Conservation (phyloP, 1,140 invertebrate genomes). For the Ips nitidus region DNA sequence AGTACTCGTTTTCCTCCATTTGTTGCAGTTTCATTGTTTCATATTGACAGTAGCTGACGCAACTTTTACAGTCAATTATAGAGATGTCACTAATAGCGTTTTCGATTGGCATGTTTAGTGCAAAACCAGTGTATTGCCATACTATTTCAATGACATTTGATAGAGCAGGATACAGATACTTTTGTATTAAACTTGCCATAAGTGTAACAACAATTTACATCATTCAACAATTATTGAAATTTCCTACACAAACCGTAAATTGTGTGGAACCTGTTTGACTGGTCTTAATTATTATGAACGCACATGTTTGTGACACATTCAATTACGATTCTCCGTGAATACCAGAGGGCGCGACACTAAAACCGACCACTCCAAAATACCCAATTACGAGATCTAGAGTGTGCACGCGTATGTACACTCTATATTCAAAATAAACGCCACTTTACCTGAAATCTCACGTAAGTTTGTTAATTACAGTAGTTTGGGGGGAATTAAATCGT, state of each 20-base stretch:
- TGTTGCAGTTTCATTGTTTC: too few relatives aligned
- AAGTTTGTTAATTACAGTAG: constrained; percentile 28
- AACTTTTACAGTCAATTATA: too few relatives aligned
- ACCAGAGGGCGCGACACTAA: constrained; percentile 14
- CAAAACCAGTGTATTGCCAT: not conserved
- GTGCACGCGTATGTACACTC: constrained; percentile 19
- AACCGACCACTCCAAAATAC: constrained; percentile 24
- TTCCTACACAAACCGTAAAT: not conserved
- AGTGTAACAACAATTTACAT: too few relatives aligned
- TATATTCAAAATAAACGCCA: constrained; percentile 24
- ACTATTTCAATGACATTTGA: not conserved
- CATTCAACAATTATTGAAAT: too few relatives aligned
- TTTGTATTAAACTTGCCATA: not conserved
- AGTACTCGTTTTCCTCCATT: too few relatives aligned
- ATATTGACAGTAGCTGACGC: too few relatives aligned
- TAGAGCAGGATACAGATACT: not conserved
- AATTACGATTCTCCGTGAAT: constrained; percentile 8
- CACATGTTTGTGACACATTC: constrained; percentile 6
- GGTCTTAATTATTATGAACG: constrained; percentile 11
- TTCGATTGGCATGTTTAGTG: not conserved
- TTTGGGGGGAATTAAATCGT: constrained; percentile 25
- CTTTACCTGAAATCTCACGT: constrained; percentile 28
- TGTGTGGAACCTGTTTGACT: constrained; percentile 3
- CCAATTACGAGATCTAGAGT: constrained; percentile 17
- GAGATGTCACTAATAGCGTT: not conserved